Percentiles rank a stretch among this genome's conserved stretches.
Conservation (phyloP, 1,140 invertebrate genomes). For the Brachionus calyciflorus region DNA sequence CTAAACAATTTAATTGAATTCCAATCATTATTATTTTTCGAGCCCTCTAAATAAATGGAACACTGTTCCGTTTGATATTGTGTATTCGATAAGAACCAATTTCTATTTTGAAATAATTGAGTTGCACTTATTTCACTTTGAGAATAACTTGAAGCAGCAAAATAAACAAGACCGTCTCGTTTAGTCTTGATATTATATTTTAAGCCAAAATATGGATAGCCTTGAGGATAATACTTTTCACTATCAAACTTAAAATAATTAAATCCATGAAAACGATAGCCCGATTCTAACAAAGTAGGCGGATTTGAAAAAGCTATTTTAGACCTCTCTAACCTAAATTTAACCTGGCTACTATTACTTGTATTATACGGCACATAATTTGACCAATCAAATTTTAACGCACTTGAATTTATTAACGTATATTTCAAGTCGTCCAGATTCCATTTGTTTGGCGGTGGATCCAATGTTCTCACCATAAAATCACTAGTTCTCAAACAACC, state of each 20-base stretch:
- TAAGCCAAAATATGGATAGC: conserved; percentile 24
- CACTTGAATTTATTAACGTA: not conserved
- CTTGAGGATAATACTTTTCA: conserved; percentile 12
- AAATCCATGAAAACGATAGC: conserved; percentile 27
- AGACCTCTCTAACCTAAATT: not conserved
- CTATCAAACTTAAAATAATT: conserved; percentile 13
- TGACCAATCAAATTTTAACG: conserved; percentile 1
- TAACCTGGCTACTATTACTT: not conserved
- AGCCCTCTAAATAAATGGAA: conserved; percentile 2
- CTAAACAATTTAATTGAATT: conserved; percentile 42
- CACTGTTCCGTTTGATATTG: not conserved
- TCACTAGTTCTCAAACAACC: conserved; percentile 57
- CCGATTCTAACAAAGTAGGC: not conserved
- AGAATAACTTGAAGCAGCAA: conserved; percentile 8
- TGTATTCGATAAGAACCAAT: conserved; percentile 31
- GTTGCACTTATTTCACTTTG: conserved; percentile 21
- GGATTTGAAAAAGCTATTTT: conserved; percentile 36
- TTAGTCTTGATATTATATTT: conserved; percentile 1
- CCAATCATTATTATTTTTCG: conserved; percentile 29
- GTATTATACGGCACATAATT: not conserved
- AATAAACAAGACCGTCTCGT: conserved; percentile 6
- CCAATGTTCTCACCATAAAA: conserved; percentile 51
- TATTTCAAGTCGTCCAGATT: not conserved
- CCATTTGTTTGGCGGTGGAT: conserved; percentile 41
- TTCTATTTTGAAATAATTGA: not conserved